These are phyloP conservation scores for Tetragonisca angustula DNA, from an alignment of 2,888 invertebrate genomes.

Conservation along the genomic window DNA sequence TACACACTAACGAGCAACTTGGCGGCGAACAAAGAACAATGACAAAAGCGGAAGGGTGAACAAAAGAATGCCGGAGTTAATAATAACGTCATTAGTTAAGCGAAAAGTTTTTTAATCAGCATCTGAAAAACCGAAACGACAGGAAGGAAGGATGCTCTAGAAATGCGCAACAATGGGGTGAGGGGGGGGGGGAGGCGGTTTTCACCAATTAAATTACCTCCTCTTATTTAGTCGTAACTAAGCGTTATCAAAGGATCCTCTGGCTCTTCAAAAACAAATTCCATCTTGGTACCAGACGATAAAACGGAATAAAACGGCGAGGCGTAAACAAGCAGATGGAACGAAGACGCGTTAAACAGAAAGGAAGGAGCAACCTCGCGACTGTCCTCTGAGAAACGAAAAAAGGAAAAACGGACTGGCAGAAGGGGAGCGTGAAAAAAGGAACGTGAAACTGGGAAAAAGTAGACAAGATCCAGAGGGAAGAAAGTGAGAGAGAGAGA, in stretches of 20 bases:
- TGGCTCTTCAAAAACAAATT: slow-evolving; percentile 1
- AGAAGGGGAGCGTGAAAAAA: neutral
- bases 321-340: slow-evolving; percentile 38
- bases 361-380: slow-evolving; percentile 31
- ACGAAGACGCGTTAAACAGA: slow-evolving; percentile 47
- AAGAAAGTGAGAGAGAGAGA: too few relatives aligned
- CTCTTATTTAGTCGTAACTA: neutral
- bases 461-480: neutral
- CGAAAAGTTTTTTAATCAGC: slow-evolving; percentile 11
- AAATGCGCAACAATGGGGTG: neutral
- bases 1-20: slow-evolving; percentile 15
- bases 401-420: slow-evolving; percentile 17
- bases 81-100: slow-evolving; percentile 34
- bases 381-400: slow-evolving; percentile 14
- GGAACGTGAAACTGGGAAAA: neutral
- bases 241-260: neutral
- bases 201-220: neutral
- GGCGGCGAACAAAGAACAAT: slow-evolving; percentile 9
- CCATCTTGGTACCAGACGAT: neutral
- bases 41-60: slow-evolving; percentile 1
- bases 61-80: slow-evolving; percentile 20
- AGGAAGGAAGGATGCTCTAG: neutral
- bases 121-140: neutral
- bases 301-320: slow-evolving; percentile 21
- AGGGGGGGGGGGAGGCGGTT: too few relatives aligned